phyloP scores from a whole-genome alignment of 2,888 invertebrate genomes.

The Cosmia pyralina region DNA sequence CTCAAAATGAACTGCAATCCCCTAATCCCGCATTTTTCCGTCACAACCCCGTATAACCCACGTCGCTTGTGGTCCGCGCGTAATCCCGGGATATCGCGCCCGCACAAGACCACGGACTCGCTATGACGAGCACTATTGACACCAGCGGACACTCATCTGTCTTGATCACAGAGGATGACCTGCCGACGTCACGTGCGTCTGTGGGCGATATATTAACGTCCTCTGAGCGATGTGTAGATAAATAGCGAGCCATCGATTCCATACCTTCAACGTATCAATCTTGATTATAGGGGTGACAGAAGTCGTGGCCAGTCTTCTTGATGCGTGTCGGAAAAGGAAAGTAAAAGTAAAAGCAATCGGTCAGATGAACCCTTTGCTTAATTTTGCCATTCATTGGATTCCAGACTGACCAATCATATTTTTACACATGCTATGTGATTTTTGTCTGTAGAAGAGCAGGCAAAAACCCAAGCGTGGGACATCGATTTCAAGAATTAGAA shows the following conservation, averaged over 20 bases:
- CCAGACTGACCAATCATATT: too few relatives aligned
- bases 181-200: constrained; percentile 12
- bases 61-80: constrained; percentile 15
- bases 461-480: too few relatives aligned
- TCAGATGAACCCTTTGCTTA: not conserved
- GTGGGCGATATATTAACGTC: not conserved
- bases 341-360: not conserved
- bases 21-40: constrained; percentile 27
- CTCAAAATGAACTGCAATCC: constrained; percentile 8
- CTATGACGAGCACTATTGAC: constrained; percentile 7
- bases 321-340: not conserved
- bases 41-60: constrained; percentile 40
- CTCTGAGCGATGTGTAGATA: constrained; percentile 28
- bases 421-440: too few relatives aligned
- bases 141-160: constrained; percentile 30
- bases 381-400: too few relatives aligned
- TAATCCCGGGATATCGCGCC: constrained; percentile 52
- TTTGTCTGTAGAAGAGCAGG: too few relatives aligned
- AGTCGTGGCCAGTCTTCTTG: not conserved
- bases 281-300: constrained; percentile 11
- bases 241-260: constrained; percentile 18
- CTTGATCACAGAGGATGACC: constrained; percentile 36
- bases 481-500: not conserved
- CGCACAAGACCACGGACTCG: constrained; percentile 31
- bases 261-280: constrained; percentile 34